Conservation (phyloP, 2,113 vertebrate genomes). For the Pitta sordida region DNA sequence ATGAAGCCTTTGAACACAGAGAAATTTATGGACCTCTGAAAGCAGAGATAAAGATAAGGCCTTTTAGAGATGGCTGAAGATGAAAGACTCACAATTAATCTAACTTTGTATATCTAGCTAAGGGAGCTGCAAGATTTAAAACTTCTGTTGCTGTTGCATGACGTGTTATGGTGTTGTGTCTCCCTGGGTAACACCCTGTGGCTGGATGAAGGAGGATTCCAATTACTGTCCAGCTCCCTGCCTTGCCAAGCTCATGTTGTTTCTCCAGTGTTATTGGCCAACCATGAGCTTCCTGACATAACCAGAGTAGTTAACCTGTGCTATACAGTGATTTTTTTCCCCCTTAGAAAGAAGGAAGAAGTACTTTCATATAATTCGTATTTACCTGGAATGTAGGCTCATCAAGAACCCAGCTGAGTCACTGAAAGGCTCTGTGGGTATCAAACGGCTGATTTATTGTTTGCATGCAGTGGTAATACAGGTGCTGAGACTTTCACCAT, state of each 20-base stretch:
- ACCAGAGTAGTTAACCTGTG: neutral
- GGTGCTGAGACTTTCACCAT: neutral
- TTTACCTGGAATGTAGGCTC: neutral
- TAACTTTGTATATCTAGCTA: slow-evolving; percentile 57
- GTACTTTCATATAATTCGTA: neutral
- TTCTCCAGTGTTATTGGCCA: neutral
- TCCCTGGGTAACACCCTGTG: slow-evolving; percentile 8
- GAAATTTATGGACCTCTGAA: slow-evolving; percentile 60
- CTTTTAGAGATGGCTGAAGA: slow-evolving; percentile 55
- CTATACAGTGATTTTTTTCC: neutral
- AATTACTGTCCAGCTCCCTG: neutral
- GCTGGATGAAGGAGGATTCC: slow-evolving; percentile 1
- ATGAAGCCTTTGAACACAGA: slow-evolving; percentile 40
- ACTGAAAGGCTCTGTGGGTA: neutral
- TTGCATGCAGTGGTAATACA: neutral
- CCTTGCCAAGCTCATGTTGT: neutral
- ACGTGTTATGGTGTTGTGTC: neutral
- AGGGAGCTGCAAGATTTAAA: slow-evolving; percentile 50
- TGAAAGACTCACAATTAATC: slow-evolving; percentile 63
- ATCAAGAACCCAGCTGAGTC: neutral
- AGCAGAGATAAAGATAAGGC: slow-evolving; percentile 61
- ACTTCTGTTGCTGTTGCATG: slow-evolving; percentile 24
- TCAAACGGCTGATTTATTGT: neutral
- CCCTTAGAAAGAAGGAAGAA: neutral
- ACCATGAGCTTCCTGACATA: neutral